A percentile compares a stretch with the other conserved stretches of the same genome.
Conservation (phyloP, 2,113 vertebrate species). For the Gymnarchus niloticus region DNA sequence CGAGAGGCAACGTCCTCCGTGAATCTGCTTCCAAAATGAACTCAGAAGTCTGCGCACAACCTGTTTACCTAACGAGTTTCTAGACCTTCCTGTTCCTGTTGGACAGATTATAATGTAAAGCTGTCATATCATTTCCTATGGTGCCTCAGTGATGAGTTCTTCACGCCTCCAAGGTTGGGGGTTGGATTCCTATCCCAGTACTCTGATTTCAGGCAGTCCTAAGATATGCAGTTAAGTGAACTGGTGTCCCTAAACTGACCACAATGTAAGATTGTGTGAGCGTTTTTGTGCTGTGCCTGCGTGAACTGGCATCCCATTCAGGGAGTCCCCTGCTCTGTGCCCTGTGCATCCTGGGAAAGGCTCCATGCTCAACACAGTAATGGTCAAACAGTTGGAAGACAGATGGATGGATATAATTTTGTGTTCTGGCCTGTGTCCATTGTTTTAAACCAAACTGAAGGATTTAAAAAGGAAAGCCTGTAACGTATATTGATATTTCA, state of each 20-base stretch:
- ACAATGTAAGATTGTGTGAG: background rate
- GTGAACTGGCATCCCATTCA: background rate
- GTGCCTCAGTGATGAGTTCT: background rate
- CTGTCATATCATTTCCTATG: too few species aligned
- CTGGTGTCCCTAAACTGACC: background rate
- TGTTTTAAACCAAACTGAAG: background rate
- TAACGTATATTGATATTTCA: background rate
- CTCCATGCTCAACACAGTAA: background rate
- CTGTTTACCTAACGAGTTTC: background rate
- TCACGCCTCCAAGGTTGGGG: background rate
- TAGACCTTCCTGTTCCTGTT: background rate
- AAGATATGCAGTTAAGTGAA: background rate
- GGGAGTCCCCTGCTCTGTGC: too few species aligned
- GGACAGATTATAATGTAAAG: background rate
- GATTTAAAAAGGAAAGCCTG: background rate
- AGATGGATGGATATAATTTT: slow-evolving; percentile 9
- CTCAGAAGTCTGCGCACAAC: background rate
- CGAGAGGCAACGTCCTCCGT: slow-evolving; percentile 46
- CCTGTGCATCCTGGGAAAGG: background rate
- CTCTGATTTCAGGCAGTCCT: background rate
- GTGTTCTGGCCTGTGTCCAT: background rate
- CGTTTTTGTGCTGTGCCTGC: background rate
- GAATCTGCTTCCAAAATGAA: too few species aligned
- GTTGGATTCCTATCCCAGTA: background rate
- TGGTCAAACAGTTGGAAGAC: background rate